Conservation (phyloP, 2,888 invertebrate genomes). For the Encarsia formosa region DNA sequence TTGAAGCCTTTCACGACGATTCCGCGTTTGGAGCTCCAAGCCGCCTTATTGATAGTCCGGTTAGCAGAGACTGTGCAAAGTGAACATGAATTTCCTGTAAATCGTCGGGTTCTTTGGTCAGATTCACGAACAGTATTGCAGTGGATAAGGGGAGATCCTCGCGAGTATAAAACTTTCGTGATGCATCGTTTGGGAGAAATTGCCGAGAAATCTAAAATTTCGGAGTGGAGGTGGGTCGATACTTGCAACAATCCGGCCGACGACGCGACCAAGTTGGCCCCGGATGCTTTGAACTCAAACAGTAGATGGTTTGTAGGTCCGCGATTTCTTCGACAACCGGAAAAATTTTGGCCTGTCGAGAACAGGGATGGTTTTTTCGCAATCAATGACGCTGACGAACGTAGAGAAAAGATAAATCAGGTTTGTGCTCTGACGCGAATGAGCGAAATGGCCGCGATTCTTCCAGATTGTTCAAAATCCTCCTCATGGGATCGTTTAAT, state of each 20-base stretch:
- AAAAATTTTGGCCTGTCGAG: conserved; percentile 17
- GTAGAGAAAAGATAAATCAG: no score
- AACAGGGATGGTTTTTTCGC: no score
- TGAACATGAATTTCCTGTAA: not conserved
- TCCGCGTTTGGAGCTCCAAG: conserved; percentile 3
- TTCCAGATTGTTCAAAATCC: no score
- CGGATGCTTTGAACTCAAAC: not conserved
- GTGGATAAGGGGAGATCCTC: not conserved
- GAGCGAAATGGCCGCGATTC: no score
- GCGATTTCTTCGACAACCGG: not conserved
- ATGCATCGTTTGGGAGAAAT: not conserved
- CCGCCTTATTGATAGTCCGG: not conserved
- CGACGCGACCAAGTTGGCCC: not conserved
- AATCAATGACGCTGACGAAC: no score
- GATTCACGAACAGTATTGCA: not conserved
- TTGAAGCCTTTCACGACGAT: not conserved
- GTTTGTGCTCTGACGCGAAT: no score
- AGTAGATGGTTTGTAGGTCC: conserved; percentile 21
- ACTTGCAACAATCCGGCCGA: not conserved
- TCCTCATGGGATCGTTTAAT: no score
- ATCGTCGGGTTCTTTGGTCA: not conserved
- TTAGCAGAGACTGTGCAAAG: not conserved
- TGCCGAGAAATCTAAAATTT: not conserved
- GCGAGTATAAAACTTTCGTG: not conserved
- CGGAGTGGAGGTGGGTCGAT: conserved; percentile 1